Conservation (phyloP, 1,140 invertebrate genomes). For the Sipha flava region DNA sequence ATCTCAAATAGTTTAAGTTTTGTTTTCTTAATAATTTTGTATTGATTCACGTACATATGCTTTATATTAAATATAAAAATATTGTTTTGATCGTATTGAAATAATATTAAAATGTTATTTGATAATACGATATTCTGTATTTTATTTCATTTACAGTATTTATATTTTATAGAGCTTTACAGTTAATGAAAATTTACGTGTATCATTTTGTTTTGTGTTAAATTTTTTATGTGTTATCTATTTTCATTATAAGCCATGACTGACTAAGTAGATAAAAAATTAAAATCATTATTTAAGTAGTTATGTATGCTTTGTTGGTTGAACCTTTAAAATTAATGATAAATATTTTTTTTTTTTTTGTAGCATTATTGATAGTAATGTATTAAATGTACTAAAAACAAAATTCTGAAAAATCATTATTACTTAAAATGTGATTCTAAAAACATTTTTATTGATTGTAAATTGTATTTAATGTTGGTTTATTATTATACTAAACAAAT, state of each 20-base stretch:
- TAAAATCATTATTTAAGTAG: neutral
- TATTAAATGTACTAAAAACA: neutral
- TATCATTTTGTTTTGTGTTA: neutral
- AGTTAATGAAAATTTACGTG: neutral
- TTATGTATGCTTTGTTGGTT: neutral
- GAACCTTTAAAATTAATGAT: neutral
- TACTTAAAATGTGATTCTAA: no score
- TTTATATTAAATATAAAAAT: neutral
- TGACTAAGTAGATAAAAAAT: slow-evolving; percentile 9
- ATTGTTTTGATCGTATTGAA: neutral
- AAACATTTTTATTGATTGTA: no score
- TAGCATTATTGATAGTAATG: neutral
- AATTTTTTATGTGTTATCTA: neutral
- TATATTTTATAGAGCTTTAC: neutral
- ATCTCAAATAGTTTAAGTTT: neutral
- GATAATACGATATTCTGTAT: neutral
- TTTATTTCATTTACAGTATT: neutral
- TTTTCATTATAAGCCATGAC: neutral
- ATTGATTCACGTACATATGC: neutral
- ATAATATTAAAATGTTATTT: neutral
- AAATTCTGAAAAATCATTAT: no score
- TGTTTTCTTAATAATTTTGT: neutral
- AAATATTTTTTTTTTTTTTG: neutral
- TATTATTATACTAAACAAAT: no score
- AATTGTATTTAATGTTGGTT: no score